These are phyloP conservation scores for Psammodynastes pulverulentus DNA, from an alignment of 2,113 vertebrate genomes.

Conservation along the genomic window DNA sequence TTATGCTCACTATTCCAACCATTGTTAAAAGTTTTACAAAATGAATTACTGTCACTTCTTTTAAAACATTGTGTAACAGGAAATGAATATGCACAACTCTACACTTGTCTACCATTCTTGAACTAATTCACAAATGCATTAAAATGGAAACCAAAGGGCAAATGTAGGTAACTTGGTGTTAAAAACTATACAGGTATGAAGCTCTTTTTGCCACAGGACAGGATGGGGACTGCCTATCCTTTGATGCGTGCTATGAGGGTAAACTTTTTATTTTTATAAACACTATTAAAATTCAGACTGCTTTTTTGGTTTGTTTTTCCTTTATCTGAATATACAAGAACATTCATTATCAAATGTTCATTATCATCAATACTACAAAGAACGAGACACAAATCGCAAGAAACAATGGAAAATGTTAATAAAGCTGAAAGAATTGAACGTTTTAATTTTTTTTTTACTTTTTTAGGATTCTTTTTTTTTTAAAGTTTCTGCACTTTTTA, in stretches of 20 bases:
- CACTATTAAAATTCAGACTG: constrained; percentile 84
- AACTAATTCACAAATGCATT: constrained; percentile 88
- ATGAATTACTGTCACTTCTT: constrained; percentile 76
- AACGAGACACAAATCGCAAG: constrained; percentile 83
- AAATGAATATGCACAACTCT: constrained; percentile 88
- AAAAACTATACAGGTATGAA: constrained; percentile 75
- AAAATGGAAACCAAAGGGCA: constrained; percentile 64
- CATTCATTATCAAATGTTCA: constrained; percentile 83
- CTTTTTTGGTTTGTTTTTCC: constrained; percentile 83
- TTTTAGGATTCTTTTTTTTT: constrained; percentile 60
- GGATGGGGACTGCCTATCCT: constrained; percentile 58
- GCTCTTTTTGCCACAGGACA: constrained; percentile 69
- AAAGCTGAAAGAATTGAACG: constrained; percentile 82
- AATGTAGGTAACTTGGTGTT: constrained; percentile 75
- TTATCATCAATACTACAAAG: constrained; percentile 79
- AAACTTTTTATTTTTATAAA: constrained; percentile 77
- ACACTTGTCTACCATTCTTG: constrained; percentile 89
- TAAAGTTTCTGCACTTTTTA: constrained; percentile 71
- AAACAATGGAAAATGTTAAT: constrained; percentile 82
- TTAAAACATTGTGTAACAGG: constrained; percentile 74
- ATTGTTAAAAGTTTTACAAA: constrained; percentile 78
- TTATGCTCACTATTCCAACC: constrained; percentile 78
- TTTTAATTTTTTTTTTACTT: constrained; percentile 43
- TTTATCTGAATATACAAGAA: constrained; percentile 86
- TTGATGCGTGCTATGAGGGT: constrained; percentile 83